Conservation (phyloP, 2,888 invertebrate genomes). For the Taenaris catops region DNA sequence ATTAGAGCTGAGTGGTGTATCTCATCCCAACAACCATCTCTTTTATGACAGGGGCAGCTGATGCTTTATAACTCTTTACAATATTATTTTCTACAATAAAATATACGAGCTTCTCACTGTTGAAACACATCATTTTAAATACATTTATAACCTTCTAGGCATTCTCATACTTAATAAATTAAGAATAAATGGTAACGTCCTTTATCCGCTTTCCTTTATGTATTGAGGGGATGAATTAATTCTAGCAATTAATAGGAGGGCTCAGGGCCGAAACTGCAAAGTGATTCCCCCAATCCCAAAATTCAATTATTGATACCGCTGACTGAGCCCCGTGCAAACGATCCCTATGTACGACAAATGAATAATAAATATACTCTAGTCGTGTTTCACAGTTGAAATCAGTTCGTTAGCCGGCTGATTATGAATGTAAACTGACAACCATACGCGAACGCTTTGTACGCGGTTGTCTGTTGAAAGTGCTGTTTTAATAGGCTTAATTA, state of each 20-base stretch:
- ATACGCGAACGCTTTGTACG: background rate
- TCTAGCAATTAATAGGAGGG: conserved; percentile 63
- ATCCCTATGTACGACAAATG: conserved; percentile 12
- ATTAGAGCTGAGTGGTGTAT: too few relatives aligned
- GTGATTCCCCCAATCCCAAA: conserved; percentile 41
- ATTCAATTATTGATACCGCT: conserved; percentile 64
- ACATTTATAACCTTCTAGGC: too few relatives aligned
- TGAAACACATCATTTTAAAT: too few relatives aligned
- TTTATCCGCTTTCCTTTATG: conserved; percentile 21
- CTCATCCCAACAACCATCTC: too few relatives aligned
- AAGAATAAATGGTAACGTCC: too few relatives aligned
- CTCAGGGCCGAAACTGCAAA: conserved; percentile 35
- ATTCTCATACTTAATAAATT: too few relatives aligned
- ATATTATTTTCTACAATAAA: too few relatives aligned
- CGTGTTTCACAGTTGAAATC: conserved; percentile 16
- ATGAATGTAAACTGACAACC: conserved; percentile 5
- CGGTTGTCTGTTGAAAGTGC: background rate
- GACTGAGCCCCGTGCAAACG: conserved; percentile 20
- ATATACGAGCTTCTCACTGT: too few relatives aligned
- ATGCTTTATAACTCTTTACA: too few relatives aligned
- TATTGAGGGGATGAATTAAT: conserved; percentile 55
- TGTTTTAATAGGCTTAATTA: too few relatives aligned
- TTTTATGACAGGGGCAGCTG: too few relatives aligned
- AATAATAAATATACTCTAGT: conserved; percentile 20
- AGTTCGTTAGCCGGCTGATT: conserved; percentile 13